Percentiles rank a stretch among this genome's conserved stretches.
These are phyloP conservation scores for Hycleus cichorii DNA, from an alignment of 1,140 invertebrate species.

Conservation along the genomic window DNA sequence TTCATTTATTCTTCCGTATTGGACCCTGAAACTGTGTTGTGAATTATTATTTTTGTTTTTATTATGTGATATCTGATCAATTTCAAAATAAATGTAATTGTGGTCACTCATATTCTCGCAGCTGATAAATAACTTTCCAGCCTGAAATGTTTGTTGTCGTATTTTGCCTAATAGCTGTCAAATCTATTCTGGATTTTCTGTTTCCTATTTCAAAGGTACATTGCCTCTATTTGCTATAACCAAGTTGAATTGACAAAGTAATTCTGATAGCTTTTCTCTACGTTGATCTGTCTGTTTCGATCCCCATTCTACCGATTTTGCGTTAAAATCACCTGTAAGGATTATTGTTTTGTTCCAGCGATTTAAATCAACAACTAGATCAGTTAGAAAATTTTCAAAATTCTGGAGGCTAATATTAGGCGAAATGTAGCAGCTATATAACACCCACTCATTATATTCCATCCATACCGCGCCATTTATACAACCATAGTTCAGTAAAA, in stretches of 20 bases:
- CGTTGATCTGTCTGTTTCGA: not conserved
- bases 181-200: not conserved
- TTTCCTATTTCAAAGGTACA: not conserved
- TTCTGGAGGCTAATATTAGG: not conserved
- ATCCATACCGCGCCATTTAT: not conserved
- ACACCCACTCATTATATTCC: not conserved
- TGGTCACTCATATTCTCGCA: not conserved
- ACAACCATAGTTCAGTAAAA: too few relatives aligned
- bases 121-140: not conserved
- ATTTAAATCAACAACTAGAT: not conserved
- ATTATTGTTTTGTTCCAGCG: not conserved
- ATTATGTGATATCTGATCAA: not conserved
- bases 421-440: slow-evolving; percentile 1
- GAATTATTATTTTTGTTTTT: not conserved
- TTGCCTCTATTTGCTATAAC: not conserved
- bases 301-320: slow-evolving; percentile 6
- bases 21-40: not conserved
- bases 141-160: not conserved
- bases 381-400: not conserved
- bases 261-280: slow-evolving; percentile 1
- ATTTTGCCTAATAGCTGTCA: not conserved
- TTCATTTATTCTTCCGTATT: not conserved
- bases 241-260: not conserved
- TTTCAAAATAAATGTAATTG: not conserved
- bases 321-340: slow-evolving; percentile 5